A percentile compares a stretch with the other conserved stretches of the same genome.
These are phyloP conservation scores for Cephus spinipes DNA, from an alignment of 2,888 invertebrate genomes.

Conservation along the genomic window DNA sequence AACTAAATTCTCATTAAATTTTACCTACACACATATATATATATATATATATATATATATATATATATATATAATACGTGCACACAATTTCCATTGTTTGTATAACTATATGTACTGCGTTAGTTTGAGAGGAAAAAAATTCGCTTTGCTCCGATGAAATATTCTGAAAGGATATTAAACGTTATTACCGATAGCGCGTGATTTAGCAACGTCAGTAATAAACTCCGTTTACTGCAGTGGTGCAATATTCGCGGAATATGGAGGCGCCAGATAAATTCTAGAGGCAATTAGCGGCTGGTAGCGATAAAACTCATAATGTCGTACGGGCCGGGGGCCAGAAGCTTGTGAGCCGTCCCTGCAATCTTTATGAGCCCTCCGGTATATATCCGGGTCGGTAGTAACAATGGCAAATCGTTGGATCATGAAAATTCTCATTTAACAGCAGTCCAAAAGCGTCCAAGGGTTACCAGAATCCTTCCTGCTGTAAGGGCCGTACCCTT, in stretches of 20 bases:
- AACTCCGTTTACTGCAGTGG: not conserved
- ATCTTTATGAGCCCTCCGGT: constrained; percentile 23
- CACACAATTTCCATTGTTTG: not conserved
- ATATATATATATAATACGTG: not conserved
- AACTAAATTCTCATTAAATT: not conserved
- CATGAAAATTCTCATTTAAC: not conserved
- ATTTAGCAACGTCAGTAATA: not conserved
- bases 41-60: too few relatives aligned
- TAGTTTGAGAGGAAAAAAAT: not conserved
- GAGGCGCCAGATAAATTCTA: constrained; percentile 45
- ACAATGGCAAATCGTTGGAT: not conserved
- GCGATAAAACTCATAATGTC: constrained; percentile 53
- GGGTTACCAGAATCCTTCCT: not conserved
- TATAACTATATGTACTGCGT: not conserved
- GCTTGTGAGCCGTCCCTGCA: constrained; percentile 6
- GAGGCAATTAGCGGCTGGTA: constrained; percentile 48
- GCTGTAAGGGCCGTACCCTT: not conserved
- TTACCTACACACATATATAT: not conserved
- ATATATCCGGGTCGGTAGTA: constrained; percentile 16
- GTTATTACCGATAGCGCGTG: not conserved
- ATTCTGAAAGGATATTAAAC: not conserved
- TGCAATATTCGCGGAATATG: constrained; percentile 41
- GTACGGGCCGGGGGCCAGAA: constrained; percentile 20
- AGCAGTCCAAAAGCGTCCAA: not conserved
- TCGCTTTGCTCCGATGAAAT: not conserved